Evolutionary conservation across 2,888 invertebrate genomes (phyloP).

Genomic region (Apamea anceps): DNA sequence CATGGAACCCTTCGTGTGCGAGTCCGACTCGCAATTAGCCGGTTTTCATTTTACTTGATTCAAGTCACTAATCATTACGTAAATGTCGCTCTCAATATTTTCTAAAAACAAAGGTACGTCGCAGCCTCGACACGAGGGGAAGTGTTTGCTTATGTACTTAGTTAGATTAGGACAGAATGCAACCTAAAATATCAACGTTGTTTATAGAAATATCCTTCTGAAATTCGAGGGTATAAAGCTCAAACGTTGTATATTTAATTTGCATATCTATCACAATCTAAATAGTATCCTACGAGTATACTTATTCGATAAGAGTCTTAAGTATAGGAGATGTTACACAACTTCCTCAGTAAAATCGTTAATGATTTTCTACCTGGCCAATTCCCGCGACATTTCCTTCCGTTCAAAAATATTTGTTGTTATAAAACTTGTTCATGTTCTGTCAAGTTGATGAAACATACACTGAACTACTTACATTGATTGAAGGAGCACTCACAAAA

Average conservation of each 20-base stretch:
- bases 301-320: not conserved
- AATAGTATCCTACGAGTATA: not conserved
- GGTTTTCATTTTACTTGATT: too few species aligned
- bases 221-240: not conserved
- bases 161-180: conserved; percentile 19
- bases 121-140: not conserved
- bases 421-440: conserved; percentile 22
- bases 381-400: not conserved
- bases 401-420: conserved; percentile 12
- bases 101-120: conserved; percentile 5
- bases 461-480: conserved; percentile 43
- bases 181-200: conserved; percentile 24
- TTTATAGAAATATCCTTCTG: not conserved
- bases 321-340: not conserved
- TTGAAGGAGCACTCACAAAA: conserved; percentile 44
- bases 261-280: conserved; percentile 18
- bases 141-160: not conserved
- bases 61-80: not conserved
- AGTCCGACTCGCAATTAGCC: too few species aligned
- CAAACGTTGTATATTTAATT: conserved; percentile 15
- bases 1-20: not conserved
- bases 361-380: not conserved
- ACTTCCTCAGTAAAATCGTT: not conserved
- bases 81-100: not conserved
- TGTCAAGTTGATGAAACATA: conserved; percentile 33